Conservation (phyloP, 2,113 vertebrate species). For the Calyptommatus sinebrachiatus region DNA sequence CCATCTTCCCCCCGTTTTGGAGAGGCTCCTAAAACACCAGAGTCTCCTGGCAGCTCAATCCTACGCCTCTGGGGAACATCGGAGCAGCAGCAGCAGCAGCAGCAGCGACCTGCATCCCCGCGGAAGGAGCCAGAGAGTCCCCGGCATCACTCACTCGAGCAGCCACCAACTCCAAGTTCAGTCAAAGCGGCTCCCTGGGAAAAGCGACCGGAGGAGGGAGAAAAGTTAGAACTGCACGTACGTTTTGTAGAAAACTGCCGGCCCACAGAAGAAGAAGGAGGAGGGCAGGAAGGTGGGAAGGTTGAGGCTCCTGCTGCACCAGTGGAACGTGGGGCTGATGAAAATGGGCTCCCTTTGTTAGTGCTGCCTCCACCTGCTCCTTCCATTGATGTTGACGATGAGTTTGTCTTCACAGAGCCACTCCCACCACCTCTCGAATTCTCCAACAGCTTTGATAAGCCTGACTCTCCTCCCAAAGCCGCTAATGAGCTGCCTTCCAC, state of each 20-base stretch:
- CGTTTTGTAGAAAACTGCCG: conserved; percentile 74
- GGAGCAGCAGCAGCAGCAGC: conserved; percentile 16
- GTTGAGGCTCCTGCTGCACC: conserved; percentile 48
- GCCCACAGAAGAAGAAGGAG: conserved; percentile 50
- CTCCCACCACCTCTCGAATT: conserved; percentile 89
- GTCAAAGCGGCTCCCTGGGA: conserved; percentile 41
- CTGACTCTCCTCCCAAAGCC: conserved; percentile 60
- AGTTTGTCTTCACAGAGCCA: conserved; percentile 87
- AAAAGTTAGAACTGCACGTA: conserved; percentile 72
- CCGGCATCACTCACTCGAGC: conserved; percentile 43
- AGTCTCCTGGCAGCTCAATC: conserved; percentile 39
- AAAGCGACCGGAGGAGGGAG: conserved; percentile 55
- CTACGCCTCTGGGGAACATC: conserved; percentile 70
- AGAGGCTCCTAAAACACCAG: conserved; percentile 53
- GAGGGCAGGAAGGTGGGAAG: conserved; percentile 43
- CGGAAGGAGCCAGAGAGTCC: conserved; percentile 50
- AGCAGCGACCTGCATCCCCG: conserved; percentile 43
- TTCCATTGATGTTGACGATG: conserved; percentile 87
- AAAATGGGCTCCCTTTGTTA: conserved; percentile 77
- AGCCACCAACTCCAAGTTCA: conserved; percentile 32
- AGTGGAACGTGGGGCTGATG: conserved; percentile 50
- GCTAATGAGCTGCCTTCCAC: conserved; percentile 48
- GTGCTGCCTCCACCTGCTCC: conserved; percentile 88
- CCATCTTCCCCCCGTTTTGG: conserved; percentile 70
- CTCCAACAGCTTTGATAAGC: conserved; percentile 89